Evolutionary conservation across 1,140 invertebrate genomes (phyloP).

Genomic region (Trinorchestia longiramus): DNA sequence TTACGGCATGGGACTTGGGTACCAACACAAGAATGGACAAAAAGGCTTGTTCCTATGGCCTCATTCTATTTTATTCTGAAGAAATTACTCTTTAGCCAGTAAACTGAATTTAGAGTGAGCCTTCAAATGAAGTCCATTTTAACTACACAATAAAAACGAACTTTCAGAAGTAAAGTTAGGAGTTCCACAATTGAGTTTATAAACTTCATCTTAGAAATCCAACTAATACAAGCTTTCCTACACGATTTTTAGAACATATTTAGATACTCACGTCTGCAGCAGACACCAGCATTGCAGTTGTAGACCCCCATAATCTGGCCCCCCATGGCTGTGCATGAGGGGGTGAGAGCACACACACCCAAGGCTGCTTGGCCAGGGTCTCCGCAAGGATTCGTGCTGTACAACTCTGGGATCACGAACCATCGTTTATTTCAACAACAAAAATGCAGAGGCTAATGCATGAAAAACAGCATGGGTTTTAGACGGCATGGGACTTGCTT

Average conservation of each 20-base stretch:
- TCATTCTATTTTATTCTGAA: no score
- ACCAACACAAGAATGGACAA: no score
- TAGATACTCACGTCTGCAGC: slow-evolving; percentile 30
- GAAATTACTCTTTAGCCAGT: no score
- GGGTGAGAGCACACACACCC: slow-evolving; percentile 3
- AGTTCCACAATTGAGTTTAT: background rate
- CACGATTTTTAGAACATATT: background rate
- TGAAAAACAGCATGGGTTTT: no score
- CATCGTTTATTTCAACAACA: background rate
- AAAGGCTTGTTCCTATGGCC: no score
- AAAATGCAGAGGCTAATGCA: background rate
- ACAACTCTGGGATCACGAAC: background rate
- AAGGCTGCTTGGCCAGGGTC: background rate
- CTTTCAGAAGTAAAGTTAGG: background rate
- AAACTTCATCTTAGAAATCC: background rate
- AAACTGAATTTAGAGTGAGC: no score
- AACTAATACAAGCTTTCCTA: background rate
- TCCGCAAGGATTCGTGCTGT: slow-evolving; percentile 35
- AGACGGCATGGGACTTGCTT: no score
- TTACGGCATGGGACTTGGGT: no score
- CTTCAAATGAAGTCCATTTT: no score
- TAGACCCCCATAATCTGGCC: slow-evolving; percentile 19
- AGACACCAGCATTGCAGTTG: slow-evolving; percentile 3
- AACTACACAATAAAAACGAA: background rate
- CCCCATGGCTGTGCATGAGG: slow-evolving; percentile 18